phyloP scores from a whole-genome alignment of 2,797 vertebrate species.

The Rousettus madagascariensis region DNA sequence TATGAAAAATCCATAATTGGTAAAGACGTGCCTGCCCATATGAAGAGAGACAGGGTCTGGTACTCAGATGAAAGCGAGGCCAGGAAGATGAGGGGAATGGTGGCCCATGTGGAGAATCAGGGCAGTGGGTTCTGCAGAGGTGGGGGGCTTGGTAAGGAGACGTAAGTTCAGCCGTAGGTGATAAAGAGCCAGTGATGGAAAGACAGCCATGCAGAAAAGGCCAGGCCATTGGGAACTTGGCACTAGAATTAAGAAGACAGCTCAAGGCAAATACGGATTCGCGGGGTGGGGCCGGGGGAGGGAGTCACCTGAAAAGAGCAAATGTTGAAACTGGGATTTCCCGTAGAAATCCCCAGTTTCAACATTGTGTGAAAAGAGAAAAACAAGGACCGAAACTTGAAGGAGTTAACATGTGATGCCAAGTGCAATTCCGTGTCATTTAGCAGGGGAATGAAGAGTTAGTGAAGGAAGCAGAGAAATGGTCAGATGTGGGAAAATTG shows the following conservation, averaged over 20 bases:
- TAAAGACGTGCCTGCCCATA: not conserved
- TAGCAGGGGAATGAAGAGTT: not conserved
- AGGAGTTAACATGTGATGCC: too few relatives aligned
- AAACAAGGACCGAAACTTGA: not conserved
- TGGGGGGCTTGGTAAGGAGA: accelerated
- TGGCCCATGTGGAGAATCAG: not conserved
- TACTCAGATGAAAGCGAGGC: not conserved
- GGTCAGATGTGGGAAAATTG: not conserved
- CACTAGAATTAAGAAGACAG: not conserved
- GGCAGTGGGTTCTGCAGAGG: not conserved
- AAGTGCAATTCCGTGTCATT: not conserved
- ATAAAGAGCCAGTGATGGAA: not conserved
- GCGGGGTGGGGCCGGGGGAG: too few relatives aligned
- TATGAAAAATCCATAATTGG: not conserved
- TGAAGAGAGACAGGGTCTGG: not conserved
- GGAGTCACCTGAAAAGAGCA: not conserved
- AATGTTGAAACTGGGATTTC: not conserved
- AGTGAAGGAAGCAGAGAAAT: not conserved
- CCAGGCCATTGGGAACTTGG: not conserved
- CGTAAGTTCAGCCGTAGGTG: accelerated
- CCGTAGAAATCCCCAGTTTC: not conserved
- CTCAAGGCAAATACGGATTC: not conserved
- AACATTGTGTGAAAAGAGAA: not conserved
- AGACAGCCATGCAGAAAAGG: too few relatives aligned
- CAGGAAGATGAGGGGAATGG: not conserved